Percentiles rank a stretch among this genome's conserved stretches.
phyloP scores from a whole-genome alignment of 2,113 vertebrate genomes.

The Nothocercus nigrocapillus region DNA sequence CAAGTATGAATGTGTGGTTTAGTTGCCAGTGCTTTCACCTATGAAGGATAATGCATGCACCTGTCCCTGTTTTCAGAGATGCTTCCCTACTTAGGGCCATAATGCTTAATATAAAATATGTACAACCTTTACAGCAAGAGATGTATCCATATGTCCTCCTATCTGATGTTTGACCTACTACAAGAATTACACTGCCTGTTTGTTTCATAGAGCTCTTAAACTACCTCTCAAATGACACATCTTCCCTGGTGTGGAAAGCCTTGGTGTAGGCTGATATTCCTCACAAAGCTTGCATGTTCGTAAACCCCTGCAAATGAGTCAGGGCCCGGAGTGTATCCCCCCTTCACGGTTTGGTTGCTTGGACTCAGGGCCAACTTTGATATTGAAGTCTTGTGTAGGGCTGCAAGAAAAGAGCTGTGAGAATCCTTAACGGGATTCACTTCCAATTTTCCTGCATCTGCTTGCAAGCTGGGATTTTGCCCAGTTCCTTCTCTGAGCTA shows the following conservation, averaged over 20 bases:
- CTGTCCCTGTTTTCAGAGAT: neutral
- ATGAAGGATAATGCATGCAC: neutral
- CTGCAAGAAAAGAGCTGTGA: neutral
- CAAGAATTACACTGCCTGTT: neutral
- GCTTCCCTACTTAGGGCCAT: neutral
- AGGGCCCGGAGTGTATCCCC: accelerated
- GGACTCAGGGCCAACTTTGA: neutral
- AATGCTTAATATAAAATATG: neutral
- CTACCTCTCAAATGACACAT: neutral
- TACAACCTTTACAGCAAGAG: neutral
- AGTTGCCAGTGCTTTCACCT: neutral
- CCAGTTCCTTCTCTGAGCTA: neutral
- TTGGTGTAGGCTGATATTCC: neutral
- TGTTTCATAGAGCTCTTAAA: neutral
- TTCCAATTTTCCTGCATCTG: neutral
- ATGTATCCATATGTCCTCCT: neutral
- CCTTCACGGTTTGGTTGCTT: accelerated
- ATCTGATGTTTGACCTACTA: neutral
- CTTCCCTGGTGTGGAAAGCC: neutral
- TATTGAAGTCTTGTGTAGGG: neutral
- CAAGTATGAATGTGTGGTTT: neutral
- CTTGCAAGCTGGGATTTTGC: neutral
- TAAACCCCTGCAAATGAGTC: neutral
- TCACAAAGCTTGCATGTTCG: neutral
- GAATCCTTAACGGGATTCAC: neutral